Evolutionary conservation across 1,140 invertebrate genomes (phyloP).

Genomic region (Meloidogyne exigua): DNA sequence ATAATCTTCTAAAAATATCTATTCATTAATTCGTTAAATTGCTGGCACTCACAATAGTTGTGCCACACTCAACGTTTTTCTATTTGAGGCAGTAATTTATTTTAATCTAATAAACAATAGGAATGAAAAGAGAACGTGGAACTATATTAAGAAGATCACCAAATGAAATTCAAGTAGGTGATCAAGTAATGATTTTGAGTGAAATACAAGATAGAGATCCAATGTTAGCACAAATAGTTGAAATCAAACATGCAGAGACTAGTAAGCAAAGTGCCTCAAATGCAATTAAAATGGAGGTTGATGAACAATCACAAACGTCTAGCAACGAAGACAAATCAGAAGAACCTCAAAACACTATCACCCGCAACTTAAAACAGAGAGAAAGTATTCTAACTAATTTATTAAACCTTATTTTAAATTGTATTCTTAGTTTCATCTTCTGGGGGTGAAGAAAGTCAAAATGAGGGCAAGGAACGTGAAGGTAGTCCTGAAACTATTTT

Average conservation of each 20-base stretch:
- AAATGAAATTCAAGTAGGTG: slow-evolving; percentile 18
- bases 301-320: not conserved
- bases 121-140: slow-evolving; percentile 23
- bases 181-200: slow-evolving; percentile 18
- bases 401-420: too few relatives aligned
- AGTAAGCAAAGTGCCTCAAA: not conserved
- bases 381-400: not conserved
- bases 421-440: not conserved
- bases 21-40: too few relatives aligned
- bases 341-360: not conserved
- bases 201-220: slow-evolving; percentile 20
- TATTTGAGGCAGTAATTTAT: too few relatives aligned
- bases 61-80: too few relatives aligned
- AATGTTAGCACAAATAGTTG: slow-evolving; percentile 8
- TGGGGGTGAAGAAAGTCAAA: slow-evolving; percentile 12
- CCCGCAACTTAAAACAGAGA: not conserved
- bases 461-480: not conserved
- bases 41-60: too few relatives aligned
- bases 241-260: slow-evolving; percentile 6
- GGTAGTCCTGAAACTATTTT: slow-evolving; percentile 12
- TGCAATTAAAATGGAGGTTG: not conserved
- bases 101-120: not conserved
- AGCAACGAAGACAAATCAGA: not conserved
- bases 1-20: too few relatives aligned
- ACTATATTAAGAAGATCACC: not conserved